Evolutionary conservation across 2,888 invertebrate genomes (phyloP), one percentile per base, ranked within the genome.

Genomic region (Drosophila cognata): DNA sequence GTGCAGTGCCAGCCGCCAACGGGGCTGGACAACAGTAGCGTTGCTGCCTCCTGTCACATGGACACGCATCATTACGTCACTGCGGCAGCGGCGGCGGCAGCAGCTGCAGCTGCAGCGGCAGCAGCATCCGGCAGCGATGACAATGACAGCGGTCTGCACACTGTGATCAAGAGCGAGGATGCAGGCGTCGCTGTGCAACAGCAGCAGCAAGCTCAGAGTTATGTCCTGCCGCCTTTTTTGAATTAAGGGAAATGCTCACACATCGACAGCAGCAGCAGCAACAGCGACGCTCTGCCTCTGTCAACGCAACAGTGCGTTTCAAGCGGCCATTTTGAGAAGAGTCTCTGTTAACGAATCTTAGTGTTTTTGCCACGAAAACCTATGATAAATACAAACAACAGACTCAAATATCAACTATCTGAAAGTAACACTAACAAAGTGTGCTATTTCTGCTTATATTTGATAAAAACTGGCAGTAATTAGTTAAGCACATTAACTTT

Each of bases 221-320:
- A 93, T 82, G 93, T 93, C 52, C 81, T 93, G 91, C 93, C 93
- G 78, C 93, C 93, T 93, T 93, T 93, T 93, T 93, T 93, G 92
- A 93, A 93, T 87, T 93, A 87, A 93, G 90, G 83, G 91, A 93
- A 92, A 92, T 92, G 92, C 92, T 93, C 92, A 91, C 91, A 88
- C 92, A 91, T 75, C 92, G 92, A 58, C 91, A 88, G 65, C 46
- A 81, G 60, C 83, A 88, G 65, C 83, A 88, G 65, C 72, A 74
- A 11, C 82, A 80, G 36, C 67, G 77, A 57, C 80, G 76, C 72
- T 64, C 71, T 64, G 70, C 74, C 69, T 57, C 70, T 62, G 63
- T 55, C 46, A 55, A 35, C 74, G 60, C 71, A 53, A 60, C 63
- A 50, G 56, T 59, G 18, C 81, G 82, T 46, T 90, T 91, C 55